Evolutionary conservation across 2,113 vertebrate species (phyloP), one percentile per base, ranked within the genome.

Genomic region (Formicarius rufipectus): DNA sequence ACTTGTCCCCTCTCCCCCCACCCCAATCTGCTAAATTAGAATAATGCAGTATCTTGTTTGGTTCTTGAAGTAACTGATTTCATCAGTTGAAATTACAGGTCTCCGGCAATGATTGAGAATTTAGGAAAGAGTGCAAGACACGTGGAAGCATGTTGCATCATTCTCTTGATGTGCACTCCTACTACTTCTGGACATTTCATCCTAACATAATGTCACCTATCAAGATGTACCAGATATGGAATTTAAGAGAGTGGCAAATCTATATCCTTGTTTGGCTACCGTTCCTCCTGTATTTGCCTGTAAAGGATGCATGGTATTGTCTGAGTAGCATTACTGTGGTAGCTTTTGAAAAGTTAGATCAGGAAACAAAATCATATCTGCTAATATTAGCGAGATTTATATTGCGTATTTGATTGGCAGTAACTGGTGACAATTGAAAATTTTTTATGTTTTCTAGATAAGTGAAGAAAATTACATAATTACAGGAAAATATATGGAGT

Each of bases 321-420:
- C 56, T 75, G 35, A 63, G 45, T 30, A 55, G 5, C 3, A 55
- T 76, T 76, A 56, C 18, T 23, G 20, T 25, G 7, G 40, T 35
- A 87, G 20, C 15, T 93, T 85, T 62, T 17, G 12, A 83, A 68
- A 80, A 69, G 14, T 79, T 74, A 37, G 5, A 63, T 42, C 21
- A 42, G 20, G 22, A 10, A 82, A 50, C 28, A 80, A 90, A 73
- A 17, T 60, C 25, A 3, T 49, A 44, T 58, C 33, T 64, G 19
- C 7, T 67, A 67, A 74, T 47, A 72, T 4, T 22, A 62, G 42
- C 75, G 85, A 79, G 53, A 76, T 20, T 37, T 6, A 19, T 18
- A 56, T 94, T 94, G 87, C 91, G 58, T 50, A 42, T 88, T 74
- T 78, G 50, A 24, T 90, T 92, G 80, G 44, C 53, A 64, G n/a